Conservation (phyloP, 2,888 invertebrate genomes). For the Pecten maximus region DNA sequence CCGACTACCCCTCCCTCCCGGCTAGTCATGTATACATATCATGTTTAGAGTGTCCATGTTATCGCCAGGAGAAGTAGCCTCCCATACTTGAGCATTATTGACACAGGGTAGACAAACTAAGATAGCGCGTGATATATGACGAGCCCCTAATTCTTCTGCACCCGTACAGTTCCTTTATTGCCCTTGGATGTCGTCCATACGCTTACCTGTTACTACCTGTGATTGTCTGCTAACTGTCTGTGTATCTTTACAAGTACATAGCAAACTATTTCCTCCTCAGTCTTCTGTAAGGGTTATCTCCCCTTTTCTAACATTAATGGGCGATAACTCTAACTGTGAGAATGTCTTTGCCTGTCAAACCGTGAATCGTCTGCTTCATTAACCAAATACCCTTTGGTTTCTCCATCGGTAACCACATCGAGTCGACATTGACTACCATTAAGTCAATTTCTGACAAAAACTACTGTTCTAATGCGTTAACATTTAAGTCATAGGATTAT, state of each 20-base stretch:
- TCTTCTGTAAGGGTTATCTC: too few relatives aligned
- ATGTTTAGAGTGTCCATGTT: conserved; percentile 21
- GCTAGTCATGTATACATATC: neutral
- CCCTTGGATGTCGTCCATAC: neutral
- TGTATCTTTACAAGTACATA: neutral
- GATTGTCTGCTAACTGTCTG: neutral
- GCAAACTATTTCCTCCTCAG: neutral
- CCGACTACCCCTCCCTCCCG: neutral
- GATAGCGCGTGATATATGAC: neutral
- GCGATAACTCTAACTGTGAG: too few relatives aligned
- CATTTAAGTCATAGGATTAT: too few relatives aligned
- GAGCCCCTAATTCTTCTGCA: conserved; percentile 14
- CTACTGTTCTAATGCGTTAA: too few relatives aligned
- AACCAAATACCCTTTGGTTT: too few relatives aligned
- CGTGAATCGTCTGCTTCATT: too few relatives aligned
- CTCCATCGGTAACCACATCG: too few relatives aligned
- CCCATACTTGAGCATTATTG: neutral
- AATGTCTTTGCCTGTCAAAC: too few relatives aligned
- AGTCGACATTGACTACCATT: too few relatives aligned
- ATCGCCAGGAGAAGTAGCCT: conserved; percentile 10
- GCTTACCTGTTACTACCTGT: neutral
- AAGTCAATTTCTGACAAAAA: too few relatives aligned
- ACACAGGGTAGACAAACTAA: neutral
- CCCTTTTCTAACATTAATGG: too few relatives aligned
- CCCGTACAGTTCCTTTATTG: conserved; percentile 1